phyloP scores from a whole-genome alignment of 2,113 vertebrate genomes.

The Rhinogobius similis region DNA sequence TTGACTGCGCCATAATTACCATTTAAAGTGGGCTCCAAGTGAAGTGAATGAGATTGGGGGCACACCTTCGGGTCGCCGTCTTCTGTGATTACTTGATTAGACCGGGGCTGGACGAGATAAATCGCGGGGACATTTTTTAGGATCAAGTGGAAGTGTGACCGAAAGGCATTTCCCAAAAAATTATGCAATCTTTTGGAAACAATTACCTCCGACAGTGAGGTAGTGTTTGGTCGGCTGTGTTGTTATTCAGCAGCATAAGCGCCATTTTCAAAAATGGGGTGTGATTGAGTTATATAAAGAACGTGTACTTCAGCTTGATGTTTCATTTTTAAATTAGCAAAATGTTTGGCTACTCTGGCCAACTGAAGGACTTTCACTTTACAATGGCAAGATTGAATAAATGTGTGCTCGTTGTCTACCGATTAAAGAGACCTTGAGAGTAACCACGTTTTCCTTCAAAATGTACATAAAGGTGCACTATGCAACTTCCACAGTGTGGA shows the following conservation, averaged over 20 bases:
- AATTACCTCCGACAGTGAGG: not conserved
- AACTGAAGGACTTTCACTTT: too few species aligned
- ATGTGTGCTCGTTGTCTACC: too few species aligned
- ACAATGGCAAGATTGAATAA: too few species aligned
- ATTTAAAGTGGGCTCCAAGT: conserved; percentile 62
- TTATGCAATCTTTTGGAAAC: conserved; percentile 12
- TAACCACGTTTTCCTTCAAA: too few species aligned
- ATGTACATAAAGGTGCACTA: too few species aligned
- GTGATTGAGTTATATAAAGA: too few species aligned
- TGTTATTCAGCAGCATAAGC: conserved; percentile 1
- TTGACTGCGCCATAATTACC: conserved; percentile 67
- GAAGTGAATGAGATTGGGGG: conserved; percentile 54
- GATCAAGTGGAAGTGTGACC: conserved; percentile 20
- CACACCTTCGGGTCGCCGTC: conserved; percentile 45
- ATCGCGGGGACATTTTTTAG: conserved; percentile 5
- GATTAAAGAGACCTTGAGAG: too few species aligned
- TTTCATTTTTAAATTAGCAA: too few species aligned
- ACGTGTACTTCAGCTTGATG: too few species aligned
- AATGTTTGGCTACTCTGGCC: too few species aligned
- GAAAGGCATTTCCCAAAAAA: conserved; percentile 1
- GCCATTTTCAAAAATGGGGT: too few species aligned
- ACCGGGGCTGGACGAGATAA: conserved; percentile 21
- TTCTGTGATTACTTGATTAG: conserved; percentile 58
- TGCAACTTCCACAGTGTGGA: too few species aligned
- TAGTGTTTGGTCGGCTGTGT: not conserved